Percentiles rank a stretch among this genome's conserved stretches.
Conservation (phyloP, 2,113 vertebrate species). For the Paraplagusia blochii region DNA sequence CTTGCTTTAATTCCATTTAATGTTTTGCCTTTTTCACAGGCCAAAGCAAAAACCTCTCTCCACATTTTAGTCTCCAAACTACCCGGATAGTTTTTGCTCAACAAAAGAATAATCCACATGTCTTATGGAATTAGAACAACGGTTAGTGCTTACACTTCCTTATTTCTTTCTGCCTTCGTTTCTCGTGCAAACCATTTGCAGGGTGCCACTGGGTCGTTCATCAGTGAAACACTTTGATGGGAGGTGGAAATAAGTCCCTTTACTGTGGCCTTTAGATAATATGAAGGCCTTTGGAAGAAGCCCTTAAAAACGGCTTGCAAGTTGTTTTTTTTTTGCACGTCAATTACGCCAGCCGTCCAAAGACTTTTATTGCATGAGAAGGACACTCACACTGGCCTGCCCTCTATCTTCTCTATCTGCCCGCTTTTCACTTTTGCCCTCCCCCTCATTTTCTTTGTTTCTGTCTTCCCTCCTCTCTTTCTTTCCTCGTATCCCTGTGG, state of each 20-base stretch:
- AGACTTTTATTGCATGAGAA: constrained; percentile 23
- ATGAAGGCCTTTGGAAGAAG: constrained; percentile 12
- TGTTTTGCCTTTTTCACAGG: too few species aligned
- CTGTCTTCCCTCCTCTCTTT: constrained; percentile 4
- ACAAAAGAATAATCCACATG: too few species aligned
- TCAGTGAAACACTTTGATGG: neutral
- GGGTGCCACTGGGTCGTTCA: neutral
- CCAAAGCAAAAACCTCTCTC: too few species aligned
- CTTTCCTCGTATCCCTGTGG: constrained; percentile 28
- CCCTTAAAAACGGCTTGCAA: constrained; percentile 17
- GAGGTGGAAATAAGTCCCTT: neutral
- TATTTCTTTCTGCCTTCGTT: neutral
- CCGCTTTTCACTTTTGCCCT: constrained; percentile 1
- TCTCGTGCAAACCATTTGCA: neutral
- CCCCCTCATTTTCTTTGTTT: constrained; percentile 9
- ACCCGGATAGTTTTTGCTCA: too few species aligned
- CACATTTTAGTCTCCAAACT: too few species aligned
- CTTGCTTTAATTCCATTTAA: too few species aligned
- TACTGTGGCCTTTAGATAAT: neutral
- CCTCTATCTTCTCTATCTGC: constrained; percentile 5
- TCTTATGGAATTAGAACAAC: neutral
- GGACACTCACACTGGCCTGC: neutral
- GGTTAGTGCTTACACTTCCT: neutral
- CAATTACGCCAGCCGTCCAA: constrained; percentile 6
- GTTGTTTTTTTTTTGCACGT: constrained; percentile 10